These are phyloP conservation scores for Adelges cooleyi DNA, from an alignment of 1,140 invertebrate genomes.

Conservation along the genomic window DNA sequence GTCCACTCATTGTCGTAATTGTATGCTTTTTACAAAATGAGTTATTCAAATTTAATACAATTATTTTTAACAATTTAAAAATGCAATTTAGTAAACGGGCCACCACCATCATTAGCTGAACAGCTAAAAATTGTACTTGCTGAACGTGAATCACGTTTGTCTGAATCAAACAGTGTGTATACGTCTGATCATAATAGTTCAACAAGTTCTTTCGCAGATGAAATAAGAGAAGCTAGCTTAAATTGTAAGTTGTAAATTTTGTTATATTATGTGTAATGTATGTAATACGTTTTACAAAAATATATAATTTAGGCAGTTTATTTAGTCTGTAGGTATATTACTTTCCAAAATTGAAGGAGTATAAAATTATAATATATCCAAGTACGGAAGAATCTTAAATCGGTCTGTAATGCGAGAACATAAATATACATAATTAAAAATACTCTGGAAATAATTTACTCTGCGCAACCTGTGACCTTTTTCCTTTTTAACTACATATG, in stretches of 20 bases:
- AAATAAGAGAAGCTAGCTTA: conserved; percentile 7
- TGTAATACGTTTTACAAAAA: conserved; percentile 39
- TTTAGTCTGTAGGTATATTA: no score
- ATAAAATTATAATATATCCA: no score
- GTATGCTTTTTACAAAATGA: not conserved
- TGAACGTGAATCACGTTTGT: conserved; percentile 54
- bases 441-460: no score
- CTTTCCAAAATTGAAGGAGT: no score
- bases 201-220: conserved; percentile 25
- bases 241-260: not conserved
- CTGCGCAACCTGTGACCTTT: no score
- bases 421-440: no score
- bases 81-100: conserved; percentile 41
- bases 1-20: conserved; percentile 23
- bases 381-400: no score
- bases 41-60: not conserved
- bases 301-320: no score
- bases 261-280: not conserved
- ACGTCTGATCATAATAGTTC: conserved; percentile 19
- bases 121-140: conserved; percentile 70
- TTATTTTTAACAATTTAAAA: not conserved
- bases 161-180: conserved; percentile 30
- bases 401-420: no score
- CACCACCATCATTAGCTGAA: conserved; percentile 62
- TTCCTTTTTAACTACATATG: no score